These are phyloP conservation scores for Oriolus oriolus DNA, from an alignment of 2,113 vertebrate genomes.

Conservation along the genomic window DNA sequence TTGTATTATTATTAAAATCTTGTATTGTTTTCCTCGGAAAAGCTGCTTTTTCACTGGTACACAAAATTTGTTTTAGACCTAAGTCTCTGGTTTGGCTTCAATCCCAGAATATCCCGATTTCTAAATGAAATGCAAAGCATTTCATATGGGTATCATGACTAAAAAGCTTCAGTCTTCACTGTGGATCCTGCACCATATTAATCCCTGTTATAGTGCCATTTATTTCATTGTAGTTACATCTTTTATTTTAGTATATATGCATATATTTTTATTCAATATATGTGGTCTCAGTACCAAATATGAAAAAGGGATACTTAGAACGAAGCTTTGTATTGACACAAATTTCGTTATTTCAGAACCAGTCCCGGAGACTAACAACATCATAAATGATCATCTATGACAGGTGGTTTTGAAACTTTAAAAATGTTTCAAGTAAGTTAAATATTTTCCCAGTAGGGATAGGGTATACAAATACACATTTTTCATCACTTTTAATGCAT, in stretches of 20 bases:
- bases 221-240: not conserved
- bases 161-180: not conserved
- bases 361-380: not conserved
- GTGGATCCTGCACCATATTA: not conserved
- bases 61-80: slow-evolving; percentile 18
- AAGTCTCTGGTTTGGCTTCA: slow-evolving; percentile 34
- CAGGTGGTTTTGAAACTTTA: not conserved
- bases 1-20: not conserved
- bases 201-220: not conserved
- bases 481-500: not conserved
- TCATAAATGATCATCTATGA: not conserved
- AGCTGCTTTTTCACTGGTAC: not conserved
- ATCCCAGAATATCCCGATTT: slow-evolving; percentile 33
- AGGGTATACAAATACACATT: not conserved
- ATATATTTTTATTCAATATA: not conserved
- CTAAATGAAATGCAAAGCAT: slow-evolving; percentile 32
- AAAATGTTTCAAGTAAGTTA: not conserved
- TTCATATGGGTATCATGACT: not conserved
- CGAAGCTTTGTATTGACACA: not conserved
- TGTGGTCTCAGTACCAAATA: not conserved
- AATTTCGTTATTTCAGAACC: not conserved
- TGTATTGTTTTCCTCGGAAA: not conserved
- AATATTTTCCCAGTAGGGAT: not conserved
- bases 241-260: not conserved
- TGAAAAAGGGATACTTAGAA: not conserved